These are phyloP conservation scores for Chelidonichthys spinosus DNA, from an alignment of 2,797 vertebrate species.

Conservation along the genomic window DNA sequence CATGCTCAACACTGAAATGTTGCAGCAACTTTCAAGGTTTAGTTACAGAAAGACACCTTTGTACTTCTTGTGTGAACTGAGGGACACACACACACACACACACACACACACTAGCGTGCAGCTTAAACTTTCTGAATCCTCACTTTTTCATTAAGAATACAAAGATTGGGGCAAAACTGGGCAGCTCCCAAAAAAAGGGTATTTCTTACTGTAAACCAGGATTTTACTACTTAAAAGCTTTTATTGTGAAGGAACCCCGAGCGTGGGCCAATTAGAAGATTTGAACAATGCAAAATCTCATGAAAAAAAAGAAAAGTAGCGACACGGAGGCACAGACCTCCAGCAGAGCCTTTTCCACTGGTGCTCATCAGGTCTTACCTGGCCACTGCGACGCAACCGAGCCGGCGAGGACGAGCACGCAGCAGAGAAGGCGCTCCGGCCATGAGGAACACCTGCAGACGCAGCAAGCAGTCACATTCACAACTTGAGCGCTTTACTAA, in stretches of 20 bases:
- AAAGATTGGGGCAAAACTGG: background rate
- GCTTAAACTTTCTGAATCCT: background rate
- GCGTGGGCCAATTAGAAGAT: background rate
- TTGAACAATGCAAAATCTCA: background rate
- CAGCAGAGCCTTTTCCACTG: background rate
- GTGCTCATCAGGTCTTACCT: conserved; percentile 72
- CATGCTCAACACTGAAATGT: background rate
- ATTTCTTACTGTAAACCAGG: background rate
- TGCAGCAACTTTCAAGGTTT: background rate
- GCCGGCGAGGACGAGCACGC: conserved; percentile 69
- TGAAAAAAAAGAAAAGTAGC: background rate
- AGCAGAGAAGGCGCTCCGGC: conserved; percentile 74
- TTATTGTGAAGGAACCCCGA: background rate
- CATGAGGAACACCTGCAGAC: conserved; percentile 82
- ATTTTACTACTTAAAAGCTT: background rate
- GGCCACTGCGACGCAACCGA: conserved; percentile 72
- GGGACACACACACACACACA: no score
- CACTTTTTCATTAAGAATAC: background rate
- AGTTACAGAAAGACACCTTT: no score
- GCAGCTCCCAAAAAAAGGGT: background rate
- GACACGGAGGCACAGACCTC: no score
- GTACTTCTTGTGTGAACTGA: no score
- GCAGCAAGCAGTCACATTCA: conserved; percentile 37
- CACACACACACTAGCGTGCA: background rate
- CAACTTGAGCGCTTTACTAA: background rate